Percentiles rank a stretch among this genome's conserved stretches.
Conservation (phyloP, 2,888 invertebrate species). For the Hydrotaea cyrtoneurina region DNA sequence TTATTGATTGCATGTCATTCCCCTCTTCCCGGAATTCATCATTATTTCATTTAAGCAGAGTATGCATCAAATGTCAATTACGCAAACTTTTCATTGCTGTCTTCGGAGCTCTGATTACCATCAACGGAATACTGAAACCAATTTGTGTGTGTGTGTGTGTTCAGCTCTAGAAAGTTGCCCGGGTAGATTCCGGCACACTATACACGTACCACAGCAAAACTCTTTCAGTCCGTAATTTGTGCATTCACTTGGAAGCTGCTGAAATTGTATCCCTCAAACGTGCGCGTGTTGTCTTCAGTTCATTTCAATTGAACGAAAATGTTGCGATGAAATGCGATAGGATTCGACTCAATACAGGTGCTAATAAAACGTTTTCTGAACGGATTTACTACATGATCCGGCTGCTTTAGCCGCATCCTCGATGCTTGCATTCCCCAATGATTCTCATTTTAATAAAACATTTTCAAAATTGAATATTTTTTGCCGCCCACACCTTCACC, state of each 20-base stretch:
- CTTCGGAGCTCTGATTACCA: too few relatives aligned
- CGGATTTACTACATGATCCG: background rate
- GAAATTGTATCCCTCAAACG: background rate
- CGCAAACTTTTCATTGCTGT: too few relatives aligned
- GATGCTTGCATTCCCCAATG: background rate
- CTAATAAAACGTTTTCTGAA: slow-evolving; percentile 14
- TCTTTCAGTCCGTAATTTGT: background rate
- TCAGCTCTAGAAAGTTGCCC: too few relatives aligned
- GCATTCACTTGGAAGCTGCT: background rate
- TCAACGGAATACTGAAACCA: too few relatives aligned
- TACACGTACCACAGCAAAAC: background rate
- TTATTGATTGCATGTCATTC: too few relatives aligned
- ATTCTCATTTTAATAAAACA: background rate
- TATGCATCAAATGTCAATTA: too few relatives aligned
- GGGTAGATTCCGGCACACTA: too few relatives aligned
- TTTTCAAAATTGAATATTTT: background rate
- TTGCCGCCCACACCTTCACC: too few relatives aligned
- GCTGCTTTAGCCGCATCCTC: too few relatives aligned
- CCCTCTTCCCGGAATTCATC: too few relatives aligned
- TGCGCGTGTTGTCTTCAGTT: background rate
- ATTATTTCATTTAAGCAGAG: too few relatives aligned
- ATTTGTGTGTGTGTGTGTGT: too few relatives aligned
- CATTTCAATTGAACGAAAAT: background rate
- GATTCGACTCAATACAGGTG: background rate
- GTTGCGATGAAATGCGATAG: background rate